These are phyloP conservation scores for Euwallacea fornicatus DNA, from an alignment of 1,140 invertebrate genomes.

Conservation along the genomic window DNA sequence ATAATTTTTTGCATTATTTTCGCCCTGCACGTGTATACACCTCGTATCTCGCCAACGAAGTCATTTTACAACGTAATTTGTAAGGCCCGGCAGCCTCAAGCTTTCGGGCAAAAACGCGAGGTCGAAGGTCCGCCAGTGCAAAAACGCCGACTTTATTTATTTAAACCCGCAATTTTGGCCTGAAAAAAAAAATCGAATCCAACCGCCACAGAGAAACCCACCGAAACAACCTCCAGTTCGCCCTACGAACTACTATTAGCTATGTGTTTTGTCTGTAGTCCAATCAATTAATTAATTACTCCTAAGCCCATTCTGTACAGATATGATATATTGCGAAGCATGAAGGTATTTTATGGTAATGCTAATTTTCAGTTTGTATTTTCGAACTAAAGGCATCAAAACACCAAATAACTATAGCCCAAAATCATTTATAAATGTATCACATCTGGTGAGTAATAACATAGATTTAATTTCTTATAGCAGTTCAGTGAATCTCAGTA, in stretches of 20 bases:
- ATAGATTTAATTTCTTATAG: constrained; percentile 2
- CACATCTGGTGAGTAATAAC: neutral
- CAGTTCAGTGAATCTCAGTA: neutral
- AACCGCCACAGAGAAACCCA: neutral
- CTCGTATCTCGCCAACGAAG: too few relatives aligned
- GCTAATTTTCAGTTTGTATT: constrained; percentile 7
- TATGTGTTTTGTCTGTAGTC: constrained; percentile 23
- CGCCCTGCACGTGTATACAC: too few relatives aligned
- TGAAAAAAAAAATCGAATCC: neutral
- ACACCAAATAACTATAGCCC: constrained; percentile 27
- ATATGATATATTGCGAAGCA: constrained; percentile 8
- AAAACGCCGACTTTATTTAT: too few relatives aligned
- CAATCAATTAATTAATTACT: constrained; percentile 2
- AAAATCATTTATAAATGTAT: constrained; percentile 2
- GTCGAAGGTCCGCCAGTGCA: too few relatives aligned
- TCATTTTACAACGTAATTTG: too few relatives aligned
- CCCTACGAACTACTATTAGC: constrained; percentile 11
- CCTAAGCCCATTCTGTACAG: neutral
- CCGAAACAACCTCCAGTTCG: neutral
- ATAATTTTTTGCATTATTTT: too few relatives aligned
- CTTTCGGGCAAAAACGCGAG: too few relatives aligned
- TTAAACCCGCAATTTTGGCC: too few relatives aligned
- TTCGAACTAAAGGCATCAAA: constrained; percentile 22
- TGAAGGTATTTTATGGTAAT: constrained; percentile 16
- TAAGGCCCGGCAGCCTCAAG: too few relatives aligned